Base-by-base conservation (phyloP, 2,797 vertebrate species). In the Chaunax sp. region DNA sequence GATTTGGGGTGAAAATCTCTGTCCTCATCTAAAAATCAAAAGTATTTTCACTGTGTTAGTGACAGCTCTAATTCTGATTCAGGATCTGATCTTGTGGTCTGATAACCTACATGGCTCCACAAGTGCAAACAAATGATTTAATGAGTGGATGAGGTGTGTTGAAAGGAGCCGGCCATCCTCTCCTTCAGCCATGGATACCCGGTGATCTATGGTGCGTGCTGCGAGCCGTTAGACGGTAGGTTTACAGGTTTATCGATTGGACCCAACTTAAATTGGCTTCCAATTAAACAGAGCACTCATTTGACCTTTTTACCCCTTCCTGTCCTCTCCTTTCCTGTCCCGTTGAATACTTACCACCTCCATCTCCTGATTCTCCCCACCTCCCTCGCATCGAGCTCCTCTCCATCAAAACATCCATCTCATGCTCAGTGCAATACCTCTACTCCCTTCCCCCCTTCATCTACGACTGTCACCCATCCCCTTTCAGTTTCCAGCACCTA, bases 251-350 rank as follows among this genome's bases (percentile, higher is more conserved):
- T 86, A 91, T 92, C 86, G 92, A 93, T 92, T 78, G 84, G 72
- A 82, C 90, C 72, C 40, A 84, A 91, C 88, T 90, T 91, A 91
- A 93, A 90, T 92, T 92, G 90, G 88, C 90, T 91, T 82, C 91
- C 90, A 92, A 92, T 93, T 93, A 93, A 93, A 90, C 68, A 72
- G 76, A 89, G 84, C 78, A 60, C 86, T 91, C 80, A 90, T 91
- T 90, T 91, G 89, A 92, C 92, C 89, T 84, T 89, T 77, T 78
- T 83, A 85, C 75, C 81, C 84, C 79, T 69, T 79, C 64, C 80
- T 76, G 74, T 85, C 90, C 81, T 80, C 83, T 77, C 74, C 80
- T 74, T 78, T 87, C 83, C 85, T 83, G 74, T 92, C 86, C 84
- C 16, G 81, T 85, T 88, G 88, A 87, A 89, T 82, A 83, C 70